phyloP scores from a whole-genome alignment of 1,140 invertebrate genomes.

The Cataglyphis hispanica region DNA sequence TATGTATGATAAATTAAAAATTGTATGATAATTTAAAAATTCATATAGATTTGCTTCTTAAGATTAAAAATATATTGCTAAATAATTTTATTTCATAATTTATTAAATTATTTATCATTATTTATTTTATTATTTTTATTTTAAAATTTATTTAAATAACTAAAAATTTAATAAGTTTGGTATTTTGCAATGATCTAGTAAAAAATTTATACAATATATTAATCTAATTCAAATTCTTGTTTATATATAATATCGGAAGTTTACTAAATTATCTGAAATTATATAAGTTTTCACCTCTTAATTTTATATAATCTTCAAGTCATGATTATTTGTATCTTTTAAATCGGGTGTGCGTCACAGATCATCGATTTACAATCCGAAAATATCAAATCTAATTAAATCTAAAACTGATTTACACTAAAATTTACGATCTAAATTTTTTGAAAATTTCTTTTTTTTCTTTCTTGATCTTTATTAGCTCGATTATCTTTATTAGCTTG shows the following conservation, averaged over 20 bases:
- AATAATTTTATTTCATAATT: neutral
- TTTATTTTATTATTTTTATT: no score
- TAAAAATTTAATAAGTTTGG: neutral
- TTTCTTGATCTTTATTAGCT: neutral
- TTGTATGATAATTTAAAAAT: neutral
- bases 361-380: neutral
- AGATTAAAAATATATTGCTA: neutral
- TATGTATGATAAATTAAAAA: neutral
- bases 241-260: neutral
- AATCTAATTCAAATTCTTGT: no score
- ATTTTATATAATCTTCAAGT: neutral
- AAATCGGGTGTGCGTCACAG: neutral
- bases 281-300: neutral
- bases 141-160: neutral
- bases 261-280: constrained; percentile 11
- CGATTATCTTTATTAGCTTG: no score
- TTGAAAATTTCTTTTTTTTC: neutral
- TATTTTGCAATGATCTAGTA: neutral
- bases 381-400: constrained; percentile 21
- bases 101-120: no score
- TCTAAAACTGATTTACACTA: neutral
- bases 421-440: neutral
- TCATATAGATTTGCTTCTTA: neutral
- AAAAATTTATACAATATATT: neutral
- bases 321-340: neutral